These are phyloP conservation scores for Andrena marginata DNA, from an alignment of 2,888 invertebrate species.

Conservation along the genomic window DNA sequence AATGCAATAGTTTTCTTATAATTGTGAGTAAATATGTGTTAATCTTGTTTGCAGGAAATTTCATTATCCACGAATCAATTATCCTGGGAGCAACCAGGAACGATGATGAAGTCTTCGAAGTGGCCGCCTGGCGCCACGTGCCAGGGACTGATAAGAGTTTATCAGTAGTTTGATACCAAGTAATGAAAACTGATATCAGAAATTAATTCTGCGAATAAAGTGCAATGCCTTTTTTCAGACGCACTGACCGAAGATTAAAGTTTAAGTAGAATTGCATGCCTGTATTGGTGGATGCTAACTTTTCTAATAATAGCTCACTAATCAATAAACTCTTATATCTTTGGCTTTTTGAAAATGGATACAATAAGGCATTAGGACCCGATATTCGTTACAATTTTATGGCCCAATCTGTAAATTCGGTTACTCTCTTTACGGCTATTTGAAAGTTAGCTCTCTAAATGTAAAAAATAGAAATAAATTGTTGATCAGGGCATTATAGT, in stretches of 20 bases:
- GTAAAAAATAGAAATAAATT: no score
- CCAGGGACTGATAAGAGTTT: not conserved
- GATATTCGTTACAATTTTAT: no score
- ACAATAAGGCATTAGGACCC: not conserved
- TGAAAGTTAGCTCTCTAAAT: no score
- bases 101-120: not conserved
- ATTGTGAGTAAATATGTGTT: not conserved
- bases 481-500: no score
- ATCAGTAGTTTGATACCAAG: not conserved
- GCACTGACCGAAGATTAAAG: no score
- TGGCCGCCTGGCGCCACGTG: slow-evolving; percentile 12
- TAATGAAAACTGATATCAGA: not conserved
- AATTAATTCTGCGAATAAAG: no score
- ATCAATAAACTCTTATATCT: not conserved
- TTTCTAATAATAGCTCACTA: not conserved
- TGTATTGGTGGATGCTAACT: not conserved
- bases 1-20: not conserved
- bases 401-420: no score
- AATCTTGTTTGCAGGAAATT: not conserved
- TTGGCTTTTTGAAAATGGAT: not conserved
- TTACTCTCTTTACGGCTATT: no score
- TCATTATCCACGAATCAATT: not conserved
- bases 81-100: not conserved
- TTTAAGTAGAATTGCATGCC: no score
- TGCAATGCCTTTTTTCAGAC: no score